Conservation (phyloP, 2,888 invertebrate species). For the Philereme transversata region DNA sequence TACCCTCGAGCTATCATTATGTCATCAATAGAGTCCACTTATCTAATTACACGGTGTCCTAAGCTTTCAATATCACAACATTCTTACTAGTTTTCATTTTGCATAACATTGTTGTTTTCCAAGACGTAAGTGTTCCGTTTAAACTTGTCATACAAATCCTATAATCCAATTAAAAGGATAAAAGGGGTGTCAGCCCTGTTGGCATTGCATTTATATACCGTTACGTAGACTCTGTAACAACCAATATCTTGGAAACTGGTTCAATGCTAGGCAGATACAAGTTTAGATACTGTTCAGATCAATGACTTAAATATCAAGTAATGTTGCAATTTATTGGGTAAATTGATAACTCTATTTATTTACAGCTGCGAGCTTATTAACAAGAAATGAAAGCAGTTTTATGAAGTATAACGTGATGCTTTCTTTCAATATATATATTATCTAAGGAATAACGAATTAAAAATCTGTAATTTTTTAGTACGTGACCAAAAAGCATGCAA, state of each 20-base stretch:
- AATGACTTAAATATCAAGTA: slow-evolving; percentile 36
- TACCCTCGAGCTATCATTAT: slow-evolving; percentile 26
- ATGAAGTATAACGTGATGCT: no score
- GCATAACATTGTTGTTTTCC: slow-evolving; percentile 9
- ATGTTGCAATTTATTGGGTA: slow-evolving; percentile 23
- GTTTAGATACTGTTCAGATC: slow-evolving; percentile 54
- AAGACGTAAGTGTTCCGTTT: neutral
- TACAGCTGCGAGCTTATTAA: no score
- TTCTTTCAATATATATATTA: no score
- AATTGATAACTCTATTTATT: slow-evolving; percentile 31
- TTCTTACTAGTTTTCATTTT: slow-evolving; percentile 15
- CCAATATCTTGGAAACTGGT: slow-evolving; percentile 63
- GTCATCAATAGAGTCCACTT: slow-evolving; percentile 24
- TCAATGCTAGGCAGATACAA: slow-evolving; percentile 61
- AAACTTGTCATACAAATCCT: slow-evolving; percentile 15
- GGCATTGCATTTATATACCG: slow-evolving; percentile 47
- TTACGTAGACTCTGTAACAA: slow-evolving; percentile 49
- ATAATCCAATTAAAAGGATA: slow-evolving; percentile 23
- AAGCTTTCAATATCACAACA: slow-evolving; percentile 13
- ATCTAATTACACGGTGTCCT: slow-evolving; percentile 26
- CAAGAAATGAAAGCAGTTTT: no score
- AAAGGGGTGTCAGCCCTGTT: slow-evolving; percentile 35
- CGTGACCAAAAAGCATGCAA: no score
- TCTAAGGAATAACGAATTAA: no score
- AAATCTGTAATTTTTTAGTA: no score